Evolutionary conservation across 2,797 vertebrate species (phyloP).

Genomic region (Spinibarbus caldwelli): DNA sequence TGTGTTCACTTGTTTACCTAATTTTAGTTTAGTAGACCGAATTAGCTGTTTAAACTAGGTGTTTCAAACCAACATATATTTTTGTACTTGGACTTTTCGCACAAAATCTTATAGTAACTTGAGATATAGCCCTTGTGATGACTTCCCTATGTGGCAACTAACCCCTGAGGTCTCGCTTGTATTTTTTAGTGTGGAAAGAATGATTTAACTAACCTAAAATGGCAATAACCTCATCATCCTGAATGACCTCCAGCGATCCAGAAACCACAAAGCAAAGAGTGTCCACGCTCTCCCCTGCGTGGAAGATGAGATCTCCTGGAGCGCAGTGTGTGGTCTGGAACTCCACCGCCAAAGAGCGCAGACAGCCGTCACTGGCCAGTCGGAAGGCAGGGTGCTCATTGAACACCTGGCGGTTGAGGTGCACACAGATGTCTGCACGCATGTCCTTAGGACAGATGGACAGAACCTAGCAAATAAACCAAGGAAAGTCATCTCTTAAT

Average conservation of each 20-base stretch:
- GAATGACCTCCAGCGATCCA: slow-evolving; percentile 89
- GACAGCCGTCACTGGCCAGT: slow-evolving; percentile 87
- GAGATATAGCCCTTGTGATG: neutral
- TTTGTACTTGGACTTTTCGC: neutral
- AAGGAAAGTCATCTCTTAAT: neutral
- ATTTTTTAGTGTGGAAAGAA: neutral
- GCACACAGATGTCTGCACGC: slow-evolving; percentile 89
- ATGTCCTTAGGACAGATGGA: slow-evolving; percentile 91
- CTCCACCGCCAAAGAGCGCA: slow-evolving; percentile 86
- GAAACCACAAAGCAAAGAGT: slow-evolving; percentile 90
- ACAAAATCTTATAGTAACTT: neutral
- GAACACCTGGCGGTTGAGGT: slow-evolving; percentile 88
- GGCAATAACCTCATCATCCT: slow-evolving; percentile 90
- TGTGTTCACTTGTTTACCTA: neutral
- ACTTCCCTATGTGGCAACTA: neutral
- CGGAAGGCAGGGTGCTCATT: slow-evolving; percentile 89
- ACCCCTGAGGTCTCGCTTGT: neutral
- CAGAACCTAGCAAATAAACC: slow-evolving; percentile 76
- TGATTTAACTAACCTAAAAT: slow-evolving; percentile 82
- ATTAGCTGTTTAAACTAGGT: neutral
- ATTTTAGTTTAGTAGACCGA: neutral
- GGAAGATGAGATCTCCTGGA: slow-evolving; percentile 89
- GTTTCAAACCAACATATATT: neutral
- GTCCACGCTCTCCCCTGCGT: slow-evolving; percentile 87
- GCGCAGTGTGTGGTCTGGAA: slow-evolving; percentile 90